A percentile compares a stretch with the other conserved stretches of the same genome.
These are phyloP conservation scores for Urosaurus nigricauda DNA, from an alignment of 2,797 vertebrate species.

Conservation along the genomic window DNA sequence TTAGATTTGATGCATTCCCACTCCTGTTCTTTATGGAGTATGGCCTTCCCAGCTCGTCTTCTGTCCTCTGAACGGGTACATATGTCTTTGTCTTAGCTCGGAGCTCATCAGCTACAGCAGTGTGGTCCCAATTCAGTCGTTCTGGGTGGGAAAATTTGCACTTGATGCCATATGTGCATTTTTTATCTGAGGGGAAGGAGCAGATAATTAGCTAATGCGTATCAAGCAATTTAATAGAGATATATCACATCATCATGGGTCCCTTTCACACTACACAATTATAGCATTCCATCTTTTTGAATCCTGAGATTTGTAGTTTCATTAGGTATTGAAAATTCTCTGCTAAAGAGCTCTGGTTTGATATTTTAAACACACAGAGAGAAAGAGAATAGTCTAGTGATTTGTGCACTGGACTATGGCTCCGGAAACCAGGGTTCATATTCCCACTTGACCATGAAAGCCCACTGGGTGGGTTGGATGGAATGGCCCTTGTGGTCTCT, in stretches of 20 bases:
- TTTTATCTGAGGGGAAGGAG: conserved; percentile 82
- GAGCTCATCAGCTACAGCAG: conserved; percentile 90
- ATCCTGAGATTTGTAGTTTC: too few species aligned
- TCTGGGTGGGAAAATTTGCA: conserved; percentile 92
- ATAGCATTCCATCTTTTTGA: too few species aligned
- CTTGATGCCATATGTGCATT: conserved; percentile 92
- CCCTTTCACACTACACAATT: too few species aligned
- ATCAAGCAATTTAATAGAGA: neutral
- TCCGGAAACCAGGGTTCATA: too few species aligned
- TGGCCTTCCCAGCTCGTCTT: conserved; percentile 40
- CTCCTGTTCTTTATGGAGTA: rapidly evolving
- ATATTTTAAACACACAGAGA: too few species aligned
- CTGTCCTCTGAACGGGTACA: neutral
- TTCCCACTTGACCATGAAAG: too few species aligned
- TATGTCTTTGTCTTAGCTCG: conserved; percentile 79
- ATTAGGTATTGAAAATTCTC: too few species aligned
- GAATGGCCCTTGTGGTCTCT: too few species aligned
- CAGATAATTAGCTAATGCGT: neutral
- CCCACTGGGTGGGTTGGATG: too few species aligned
- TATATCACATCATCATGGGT: neutral
- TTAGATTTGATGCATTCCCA: rapidly evolving
- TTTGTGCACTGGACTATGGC: too few species aligned
- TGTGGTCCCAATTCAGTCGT: conserved; percentile 81
- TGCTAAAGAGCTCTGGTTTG: too few species aligned
- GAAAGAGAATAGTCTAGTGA: too few species aligned